Evolutionary conservation across 2,797 vertebrate species (phyloP).

Genomic region (Carduelis carduelis): DNA sequence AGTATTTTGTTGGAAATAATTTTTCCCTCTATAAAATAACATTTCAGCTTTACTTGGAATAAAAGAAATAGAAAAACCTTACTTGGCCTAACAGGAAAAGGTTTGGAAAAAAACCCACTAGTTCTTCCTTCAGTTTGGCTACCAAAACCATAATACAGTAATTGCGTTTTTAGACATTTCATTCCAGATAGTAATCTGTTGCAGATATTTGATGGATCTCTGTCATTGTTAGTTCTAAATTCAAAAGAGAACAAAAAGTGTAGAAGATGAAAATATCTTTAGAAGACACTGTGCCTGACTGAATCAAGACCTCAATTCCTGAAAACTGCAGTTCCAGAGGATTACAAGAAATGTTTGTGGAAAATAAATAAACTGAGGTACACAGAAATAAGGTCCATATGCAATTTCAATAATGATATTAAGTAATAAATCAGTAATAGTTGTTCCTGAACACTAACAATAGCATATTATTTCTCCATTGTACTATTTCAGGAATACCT

Average conservation of each 20-base stretch:
- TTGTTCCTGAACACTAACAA: constrained; percentile 20
- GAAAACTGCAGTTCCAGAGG: not conserved
- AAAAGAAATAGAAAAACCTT: not conserved
- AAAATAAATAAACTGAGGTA: not conserved
- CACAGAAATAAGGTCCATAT: not conserved
- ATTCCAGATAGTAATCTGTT: not conserved
- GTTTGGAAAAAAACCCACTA: not conserved
- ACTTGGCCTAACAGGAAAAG: not conserved
- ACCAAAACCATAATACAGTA: not conserved
- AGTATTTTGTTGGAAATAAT: not conserved
- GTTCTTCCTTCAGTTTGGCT: not conserved
- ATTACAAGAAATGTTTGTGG: not conserved
- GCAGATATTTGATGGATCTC: not conserved
- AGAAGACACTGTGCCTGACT: not conserved
- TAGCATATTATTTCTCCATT: constrained; percentile 26
- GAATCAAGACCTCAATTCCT: not conserved
- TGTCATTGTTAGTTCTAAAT: not conserved
- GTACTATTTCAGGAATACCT: constrained; percentile 51
- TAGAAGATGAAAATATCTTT: not conserved
- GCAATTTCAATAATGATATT: constrained; percentile 29
- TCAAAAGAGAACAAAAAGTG: not conserved
- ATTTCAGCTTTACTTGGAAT: not conserved
- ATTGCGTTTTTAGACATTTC: not conserved
- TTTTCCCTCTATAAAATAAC: not conserved
- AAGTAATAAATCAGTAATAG: constrained; percentile 8